Percentiles rank a stretch among this genome's conserved stretches.
Evolutionary conservation across 2,888 invertebrate genomes (phyloP).

Genomic region (Agonopterix subpropinquella): DNA sequence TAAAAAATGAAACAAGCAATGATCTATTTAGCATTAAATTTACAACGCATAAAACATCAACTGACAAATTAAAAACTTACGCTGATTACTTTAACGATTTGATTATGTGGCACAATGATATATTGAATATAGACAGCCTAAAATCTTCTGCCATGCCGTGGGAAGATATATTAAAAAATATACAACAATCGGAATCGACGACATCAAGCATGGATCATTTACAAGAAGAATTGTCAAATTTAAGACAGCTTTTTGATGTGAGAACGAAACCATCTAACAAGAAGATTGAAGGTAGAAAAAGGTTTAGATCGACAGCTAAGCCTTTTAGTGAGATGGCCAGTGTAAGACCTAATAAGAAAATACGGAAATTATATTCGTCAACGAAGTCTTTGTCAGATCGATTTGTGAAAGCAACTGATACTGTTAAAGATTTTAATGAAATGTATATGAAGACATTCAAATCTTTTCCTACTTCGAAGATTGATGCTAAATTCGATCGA

Average conservation of each 20-base stretch:
- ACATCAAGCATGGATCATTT: slow-evolving; percentile 18
- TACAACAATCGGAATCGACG: slow-evolving; percentile 11
- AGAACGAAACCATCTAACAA: no score
- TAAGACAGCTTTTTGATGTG: no score
- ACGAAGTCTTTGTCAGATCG: background rate
- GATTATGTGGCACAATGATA: slow-evolving; percentile 37
- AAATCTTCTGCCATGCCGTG: slow-evolving; percentile 15
- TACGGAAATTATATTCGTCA: no score
- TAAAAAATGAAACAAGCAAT: no score
- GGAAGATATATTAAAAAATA: slow-evolving; percentile 18
- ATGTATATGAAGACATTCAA: background rate
- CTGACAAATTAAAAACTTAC: background rate
- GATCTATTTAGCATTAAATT: no score
- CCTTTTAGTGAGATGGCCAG: no score
- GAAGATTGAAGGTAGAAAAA: no score
- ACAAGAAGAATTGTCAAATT: slow-evolving; percentile 14
- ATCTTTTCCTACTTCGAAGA: no score
- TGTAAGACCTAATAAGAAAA: no score
- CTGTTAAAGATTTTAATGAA: background rate
- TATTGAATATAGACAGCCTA: slow-evolving; percentile 26
- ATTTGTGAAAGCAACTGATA: background rate
- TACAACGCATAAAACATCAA: no score
- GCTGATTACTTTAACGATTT: slow-evolving; percentile 39
- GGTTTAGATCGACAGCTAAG: no score
- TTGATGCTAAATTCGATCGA: no score